Conservation (phyloP, 2,888 invertebrate species). For the Drosophila leonis region DNA sequence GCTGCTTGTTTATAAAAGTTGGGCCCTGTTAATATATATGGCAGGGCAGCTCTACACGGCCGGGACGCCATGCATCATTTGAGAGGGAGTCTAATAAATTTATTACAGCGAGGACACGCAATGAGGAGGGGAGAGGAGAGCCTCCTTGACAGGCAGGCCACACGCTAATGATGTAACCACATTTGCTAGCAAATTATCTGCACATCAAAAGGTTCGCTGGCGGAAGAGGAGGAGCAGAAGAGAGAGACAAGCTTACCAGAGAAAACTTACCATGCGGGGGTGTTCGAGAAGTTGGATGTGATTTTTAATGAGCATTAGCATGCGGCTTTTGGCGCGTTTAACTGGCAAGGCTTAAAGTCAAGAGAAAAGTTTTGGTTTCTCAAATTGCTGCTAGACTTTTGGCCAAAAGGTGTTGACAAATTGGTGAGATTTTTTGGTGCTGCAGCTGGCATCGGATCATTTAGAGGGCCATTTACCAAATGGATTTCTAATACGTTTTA, state of each 20-base stretch:
- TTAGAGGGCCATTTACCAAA: conserved; percentile 67
- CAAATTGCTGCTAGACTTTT: conserved; percentile 3
- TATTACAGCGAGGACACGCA: conserved; percentile 63
- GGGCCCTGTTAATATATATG: conserved; percentile 49
- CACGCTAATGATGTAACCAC: conserved; percentile 81
- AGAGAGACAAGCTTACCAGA: background rate
- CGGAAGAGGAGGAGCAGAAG: background rate
- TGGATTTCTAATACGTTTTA: conserved; percentile 67
- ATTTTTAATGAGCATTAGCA: conserved; percentile 78
- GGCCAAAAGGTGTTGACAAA: conserved; percentile 58
- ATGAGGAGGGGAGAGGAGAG: background rate
- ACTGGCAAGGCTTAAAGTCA: conserved; percentile 11
- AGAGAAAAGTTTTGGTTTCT: conserved; percentile 13
- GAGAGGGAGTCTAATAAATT: conserved; percentile 72
- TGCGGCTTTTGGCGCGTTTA: conserved; percentile 49
- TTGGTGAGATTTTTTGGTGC: conserved; percentile 51
- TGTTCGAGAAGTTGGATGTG: conserved; percentile 25
- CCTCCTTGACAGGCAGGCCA: conserved; percentile 16
- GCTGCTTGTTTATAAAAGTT: conserved; percentile 57
- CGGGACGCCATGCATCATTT: conserved; percentile 69
- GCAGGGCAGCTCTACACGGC: conserved; percentile 36
- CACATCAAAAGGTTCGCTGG: conserved; percentile 61
- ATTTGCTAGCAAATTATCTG: conserved; percentile 80
- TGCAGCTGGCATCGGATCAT: conserved; percentile 46
- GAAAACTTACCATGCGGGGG: conserved; percentile 23